Evolutionary conservation across 2,888 invertebrate genomes (phyloP).

Genomic region (Seira ritae): DNA sequence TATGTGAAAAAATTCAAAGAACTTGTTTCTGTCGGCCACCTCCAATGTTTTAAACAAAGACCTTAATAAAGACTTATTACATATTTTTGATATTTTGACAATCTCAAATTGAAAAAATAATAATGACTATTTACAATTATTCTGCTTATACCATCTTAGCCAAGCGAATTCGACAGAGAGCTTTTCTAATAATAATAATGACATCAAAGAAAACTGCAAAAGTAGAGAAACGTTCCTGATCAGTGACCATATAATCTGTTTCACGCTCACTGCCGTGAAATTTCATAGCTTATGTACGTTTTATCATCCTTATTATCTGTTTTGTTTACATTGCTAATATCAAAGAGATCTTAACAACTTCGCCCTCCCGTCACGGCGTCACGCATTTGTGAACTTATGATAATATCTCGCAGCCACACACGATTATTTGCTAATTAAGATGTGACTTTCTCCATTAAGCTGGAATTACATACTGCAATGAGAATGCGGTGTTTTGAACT

Average conservation of each 20-base stretch:
- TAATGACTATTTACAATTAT: too few relatives aligned
- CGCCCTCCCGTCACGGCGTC: slow-evolving; percentile 1
- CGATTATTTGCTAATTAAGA: not conserved
- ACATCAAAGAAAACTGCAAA: too few relatives aligned
- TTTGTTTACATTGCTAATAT: slow-evolving; percentile 2
- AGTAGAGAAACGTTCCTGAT: not conserved
- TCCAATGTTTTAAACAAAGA: too few relatives aligned
- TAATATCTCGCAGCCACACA: not conserved
- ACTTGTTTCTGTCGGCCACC: too few relatives aligned
- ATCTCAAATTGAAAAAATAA: too few relatives aligned
- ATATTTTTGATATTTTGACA: too few relatives aligned
- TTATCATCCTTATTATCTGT: not conserved
- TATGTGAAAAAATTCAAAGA: too few relatives aligned
- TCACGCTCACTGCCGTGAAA: not conserved
- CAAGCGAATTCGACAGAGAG: too few relatives aligned
- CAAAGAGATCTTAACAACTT: not conserved
- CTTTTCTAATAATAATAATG: too few relatives aligned
- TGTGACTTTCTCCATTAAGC: not conserved
- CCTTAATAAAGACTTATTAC: too few relatives aligned
- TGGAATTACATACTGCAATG: not conserved
- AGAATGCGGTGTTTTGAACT: too few relatives aligned
- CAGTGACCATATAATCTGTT: slow-evolving; percentile 3
- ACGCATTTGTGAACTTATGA: slow-evolving; percentile 3
- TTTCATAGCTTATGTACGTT: not conserved
- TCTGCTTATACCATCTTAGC: too few relatives aligned